Conservation (phyloP, 2,113 vertebrate genomes). For the Ammodramus savannarum region DNA sequence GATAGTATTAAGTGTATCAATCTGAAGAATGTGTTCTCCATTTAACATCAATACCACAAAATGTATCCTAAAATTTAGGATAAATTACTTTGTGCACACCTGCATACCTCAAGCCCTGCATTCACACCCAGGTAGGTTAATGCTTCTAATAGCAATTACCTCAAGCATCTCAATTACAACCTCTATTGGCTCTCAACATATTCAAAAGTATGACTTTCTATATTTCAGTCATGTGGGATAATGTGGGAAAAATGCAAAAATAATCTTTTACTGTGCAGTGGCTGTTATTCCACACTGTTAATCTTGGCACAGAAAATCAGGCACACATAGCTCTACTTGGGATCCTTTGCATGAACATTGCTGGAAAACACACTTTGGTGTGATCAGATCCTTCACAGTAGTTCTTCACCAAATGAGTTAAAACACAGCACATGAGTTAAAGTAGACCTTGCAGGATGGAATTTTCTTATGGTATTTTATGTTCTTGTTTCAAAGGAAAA, state of each 20-base stretch:
- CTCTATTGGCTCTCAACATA: background rate
- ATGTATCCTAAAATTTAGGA: background rate
- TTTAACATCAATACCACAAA: background rate
- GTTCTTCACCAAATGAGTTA: background rate
- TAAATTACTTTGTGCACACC: background rate
- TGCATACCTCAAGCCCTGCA: rapidly evolving
- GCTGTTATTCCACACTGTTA: background rate
- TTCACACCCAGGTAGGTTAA: background rate
- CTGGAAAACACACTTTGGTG: background rate
- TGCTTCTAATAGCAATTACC: background rate
- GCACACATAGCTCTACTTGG: background rate
- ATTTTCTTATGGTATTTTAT: background rate
- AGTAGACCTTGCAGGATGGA: background rate
- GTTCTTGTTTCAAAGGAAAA: background rate
- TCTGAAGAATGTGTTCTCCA: background rate
- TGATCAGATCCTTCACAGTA: background rate
- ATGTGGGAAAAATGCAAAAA: background rate
- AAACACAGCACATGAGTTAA: background rate
- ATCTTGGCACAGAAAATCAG: background rate
- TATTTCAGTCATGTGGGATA: background rate
- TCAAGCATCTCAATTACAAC: background rate
- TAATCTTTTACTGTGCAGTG: background rate
- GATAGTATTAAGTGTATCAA: background rate
- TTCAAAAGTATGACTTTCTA: background rate
- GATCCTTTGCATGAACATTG: background rate